These are phyloP conservation scores for Rhimphoctona megacephalus DNA, from an alignment of 2,888 invertebrate genomes.

Conservation along the genomic window DNA sequence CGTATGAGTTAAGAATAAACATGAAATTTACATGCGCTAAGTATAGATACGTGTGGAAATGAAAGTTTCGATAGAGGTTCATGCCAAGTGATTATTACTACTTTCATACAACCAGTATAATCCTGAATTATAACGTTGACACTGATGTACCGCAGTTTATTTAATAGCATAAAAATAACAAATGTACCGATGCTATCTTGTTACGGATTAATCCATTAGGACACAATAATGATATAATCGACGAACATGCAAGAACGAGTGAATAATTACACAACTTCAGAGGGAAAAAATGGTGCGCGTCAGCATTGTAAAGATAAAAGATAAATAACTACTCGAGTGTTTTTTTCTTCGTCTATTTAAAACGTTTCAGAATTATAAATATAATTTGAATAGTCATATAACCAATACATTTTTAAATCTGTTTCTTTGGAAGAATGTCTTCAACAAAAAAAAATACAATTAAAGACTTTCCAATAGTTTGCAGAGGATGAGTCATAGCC, in stretches of 20 bases:
- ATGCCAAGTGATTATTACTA: constrained; percentile 54
- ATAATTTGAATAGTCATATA: not conserved
- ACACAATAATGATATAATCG: constrained; percentile 42
- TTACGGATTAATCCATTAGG: constrained; percentile 61
- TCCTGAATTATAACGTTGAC: constrained; percentile 53
- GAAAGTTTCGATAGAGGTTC: constrained; percentile 57
- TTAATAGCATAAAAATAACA: constrained; percentile 35
- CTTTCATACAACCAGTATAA: constrained; percentile 22
- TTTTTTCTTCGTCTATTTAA: not conserved
- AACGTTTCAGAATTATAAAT: not conserved
- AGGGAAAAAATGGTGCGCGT: not conserved
- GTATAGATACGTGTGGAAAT: constrained; percentile 40
- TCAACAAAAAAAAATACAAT: no score
- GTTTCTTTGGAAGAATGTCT: no score
- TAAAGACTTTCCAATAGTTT: not conserved
- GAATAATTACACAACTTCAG: constrained; percentile 28
- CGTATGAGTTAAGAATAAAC: not conserved
- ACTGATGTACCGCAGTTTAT: constrained; percentile 56
- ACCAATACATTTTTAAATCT: no score
- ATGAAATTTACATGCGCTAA: not conserved
- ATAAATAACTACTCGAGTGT: not conserved
- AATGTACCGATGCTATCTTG: constrained; percentile 45
- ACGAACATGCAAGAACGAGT: constrained; percentile 32
- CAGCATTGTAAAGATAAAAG: not conserved
- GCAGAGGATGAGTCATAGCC: not conserved